Evolutionary conservation across 2,797 vertebrate genomes (phyloP), one percentile per base, ranked within the genome.

Genomic region (Poecilia picta): DNA sequence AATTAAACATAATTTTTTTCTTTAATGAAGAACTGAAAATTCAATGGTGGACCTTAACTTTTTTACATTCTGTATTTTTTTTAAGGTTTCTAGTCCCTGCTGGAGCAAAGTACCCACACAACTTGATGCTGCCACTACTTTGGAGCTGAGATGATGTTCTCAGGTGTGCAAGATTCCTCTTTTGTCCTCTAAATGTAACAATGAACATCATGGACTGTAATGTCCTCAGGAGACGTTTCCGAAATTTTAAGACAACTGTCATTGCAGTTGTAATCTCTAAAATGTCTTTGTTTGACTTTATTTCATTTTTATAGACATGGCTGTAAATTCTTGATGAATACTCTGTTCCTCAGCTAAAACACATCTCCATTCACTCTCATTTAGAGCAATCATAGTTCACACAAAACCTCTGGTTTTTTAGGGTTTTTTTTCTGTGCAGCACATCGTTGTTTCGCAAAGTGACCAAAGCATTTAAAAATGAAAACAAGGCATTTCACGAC

Each of bases 321-420:
- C 31, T 62, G 59, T 62, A 62, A 62, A 33, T 23, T 8, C 20
- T 8, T 51, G 20, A 51, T 23, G 49, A 23, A 51, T 51, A 23
- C 20, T 51, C 49, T 51, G 7, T 51, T 53, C 51, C 7, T 23
- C 49, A 51, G 49, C 49, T 51, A 13, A 55, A 23, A 47, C 51
- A 36, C n/a, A 45, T 72, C 25, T 57, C 55, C 23, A 51, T 33
- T 70, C 31, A 41, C 10, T 71, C 13, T 71, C 3, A 62, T 45
- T 10, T 51, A n/a, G 6, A 62, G n/a, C n/a, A 57, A 33, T 59
- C 1, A 10, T 25, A 53, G 49, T 62, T 66, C 68, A 55, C 16
- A 28, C 18, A 5, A 74, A 47, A 76, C 49, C 23, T 68, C 11
- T n/a, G 51, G 20, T 20, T 47, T 47, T 68, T 79, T 84, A 8